Conservation (phyloP, 1,140 invertebrate genomes). For the Acromyrmex heyeri region DNA sequence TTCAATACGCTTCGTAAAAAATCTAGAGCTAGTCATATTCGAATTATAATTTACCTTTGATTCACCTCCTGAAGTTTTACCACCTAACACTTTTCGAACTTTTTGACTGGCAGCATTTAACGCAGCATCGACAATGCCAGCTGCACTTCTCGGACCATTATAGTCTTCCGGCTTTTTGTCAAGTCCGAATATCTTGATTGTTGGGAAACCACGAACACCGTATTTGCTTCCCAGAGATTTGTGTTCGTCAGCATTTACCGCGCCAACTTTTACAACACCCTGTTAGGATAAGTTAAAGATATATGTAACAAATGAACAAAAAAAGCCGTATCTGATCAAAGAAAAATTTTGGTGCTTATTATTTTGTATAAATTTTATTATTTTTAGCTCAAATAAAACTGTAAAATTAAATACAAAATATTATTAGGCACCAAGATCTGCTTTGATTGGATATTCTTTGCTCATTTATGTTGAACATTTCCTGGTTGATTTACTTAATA, state of each 20-base stretch:
- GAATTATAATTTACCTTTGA: conserved; percentile 74
- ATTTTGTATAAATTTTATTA: too few species aligned
- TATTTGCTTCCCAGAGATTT: conserved; percentile 93
- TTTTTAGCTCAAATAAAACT: too few species aligned
- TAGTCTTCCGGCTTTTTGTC: conserved; percentile 95
- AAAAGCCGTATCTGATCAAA: too few species aligned
- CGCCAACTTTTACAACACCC: conserved; percentile 97
- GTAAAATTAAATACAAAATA: too few species aligned
- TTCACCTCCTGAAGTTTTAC: conserved; percentile 86
- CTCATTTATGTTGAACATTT: too few species aligned
- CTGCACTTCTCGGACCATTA: conserved; percentile 94
- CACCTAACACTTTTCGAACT: conserved; percentile 89
- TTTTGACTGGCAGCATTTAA: conserved; percentile 91
- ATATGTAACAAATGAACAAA: too few species aligned
- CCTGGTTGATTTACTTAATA: too few species aligned
- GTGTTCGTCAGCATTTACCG: conserved; percentile 96
- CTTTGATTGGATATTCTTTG: too few species aligned
- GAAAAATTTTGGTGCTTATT: too few species aligned
- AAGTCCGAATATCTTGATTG: conserved; percentile 97
- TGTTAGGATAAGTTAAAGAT: conserved; percentile 81
- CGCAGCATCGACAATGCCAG: conserved; percentile 94
- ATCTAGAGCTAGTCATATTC: neutral
- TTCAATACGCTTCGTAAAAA: neutral
- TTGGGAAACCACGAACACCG: conserved; percentile 97
- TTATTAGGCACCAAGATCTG: too few species aligned